phyloP scores from a whole-genome alignment of 2,113 vertebrate genomes.

The Pelecanoides urinatrix region DNA sequence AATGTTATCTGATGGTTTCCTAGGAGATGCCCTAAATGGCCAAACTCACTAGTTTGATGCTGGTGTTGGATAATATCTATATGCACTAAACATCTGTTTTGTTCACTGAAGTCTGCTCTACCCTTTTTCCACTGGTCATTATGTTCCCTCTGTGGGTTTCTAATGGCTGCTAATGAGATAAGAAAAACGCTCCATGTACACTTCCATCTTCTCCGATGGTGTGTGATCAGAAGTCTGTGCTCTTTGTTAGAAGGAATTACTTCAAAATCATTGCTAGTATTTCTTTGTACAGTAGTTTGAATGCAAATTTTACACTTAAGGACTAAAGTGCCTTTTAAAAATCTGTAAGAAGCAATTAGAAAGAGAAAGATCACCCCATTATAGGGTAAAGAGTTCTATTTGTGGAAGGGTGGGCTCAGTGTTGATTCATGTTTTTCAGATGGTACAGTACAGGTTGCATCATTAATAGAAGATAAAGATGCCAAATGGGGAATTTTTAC shows the following conservation, averaged over 20 bases:
- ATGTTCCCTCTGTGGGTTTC: slow-evolving; percentile 54
- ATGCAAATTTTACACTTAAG: slow-evolving; percentile 54
- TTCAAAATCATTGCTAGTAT: slow-evolving; percentile 56
- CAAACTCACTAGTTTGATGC: slow-evolving; percentile 65
- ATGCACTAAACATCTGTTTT: slow-evolving; percentile 74
- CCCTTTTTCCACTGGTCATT: slow-evolving; percentile 68
- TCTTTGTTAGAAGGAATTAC: slow-evolving; percentile 32
- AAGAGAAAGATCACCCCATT: slow-evolving; percentile 40
- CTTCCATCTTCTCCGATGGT: slow-evolving; percentile 10
- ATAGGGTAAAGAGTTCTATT: slow-evolving; percentile 13
- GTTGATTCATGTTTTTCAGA: slow-evolving; percentile 65
- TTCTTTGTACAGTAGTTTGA: slow-evolving; percentile 54
- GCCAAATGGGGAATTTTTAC: slow-evolving; percentile 59
- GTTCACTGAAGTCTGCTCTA: slow-evolving; percentile 65
- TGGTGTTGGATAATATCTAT: slow-evolving; percentile 72
- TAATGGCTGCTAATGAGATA: slow-evolving; percentile 66
- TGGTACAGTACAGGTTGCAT: slow-evolving; percentile 50
- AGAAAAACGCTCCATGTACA: slow-evolving; percentile 31
- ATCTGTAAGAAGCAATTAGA: slow-evolving; percentile 56
- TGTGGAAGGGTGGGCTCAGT: slow-evolving; percentile 3
- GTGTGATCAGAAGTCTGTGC: slow-evolving; percentile 15
- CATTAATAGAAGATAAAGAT: slow-evolving; percentile 61
- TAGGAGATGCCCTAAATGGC: slow-evolving; percentile 79
- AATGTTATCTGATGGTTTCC: slow-evolving; percentile 80
- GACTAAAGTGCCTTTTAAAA: slow-evolving; percentile 64